These are phyloP conservation scores for Anas platyrhynchos DNA, from an alignment of 2,113 vertebrate species.

Conservation along the genomic window DNA sequence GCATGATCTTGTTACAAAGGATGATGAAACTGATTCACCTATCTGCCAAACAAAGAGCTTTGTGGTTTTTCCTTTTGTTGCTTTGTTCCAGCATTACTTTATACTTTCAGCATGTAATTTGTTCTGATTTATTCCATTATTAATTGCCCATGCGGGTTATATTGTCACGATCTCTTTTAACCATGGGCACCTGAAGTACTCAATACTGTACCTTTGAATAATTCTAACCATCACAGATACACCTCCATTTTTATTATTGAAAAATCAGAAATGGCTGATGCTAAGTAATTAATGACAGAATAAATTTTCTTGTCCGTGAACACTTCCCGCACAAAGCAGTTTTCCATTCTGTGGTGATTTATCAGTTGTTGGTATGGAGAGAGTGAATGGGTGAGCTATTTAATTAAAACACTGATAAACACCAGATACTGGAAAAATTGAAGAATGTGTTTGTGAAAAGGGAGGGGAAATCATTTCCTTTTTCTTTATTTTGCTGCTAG, in stretches of 20 bases:
- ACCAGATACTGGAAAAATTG: background rate
- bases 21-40: conserved; percentile 38
- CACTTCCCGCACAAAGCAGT: conserved; percentile 22
- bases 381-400: background rate
- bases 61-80: background rate
- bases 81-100: conserved; percentile 22
- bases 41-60: conserved; percentile 23
- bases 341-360: conserved; percentile 39
- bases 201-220: background rate
- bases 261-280: conserved; percentile 9
- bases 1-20: conserved; percentile 33
- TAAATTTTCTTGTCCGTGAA: conserved; percentile 27
- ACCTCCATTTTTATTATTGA: conserved; percentile 44
- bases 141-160: background rate
- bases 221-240: background rate
- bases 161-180: background rate
- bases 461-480: background rate
- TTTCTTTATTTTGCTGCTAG: conserved; percentile 19
- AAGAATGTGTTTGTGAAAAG: conserved; percentile 16
- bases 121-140: conserved; percentile 10
- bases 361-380: conserved; percentile 34
- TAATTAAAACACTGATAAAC: conserved; percentile 21
- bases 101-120: background rate
- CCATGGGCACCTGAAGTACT: background rate
- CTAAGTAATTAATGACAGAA: conserved; percentile 57